Base-by-base conservation (phyloP, 2,888 invertebrate genomes). In the Ochlodes sylvanus region DNA sequence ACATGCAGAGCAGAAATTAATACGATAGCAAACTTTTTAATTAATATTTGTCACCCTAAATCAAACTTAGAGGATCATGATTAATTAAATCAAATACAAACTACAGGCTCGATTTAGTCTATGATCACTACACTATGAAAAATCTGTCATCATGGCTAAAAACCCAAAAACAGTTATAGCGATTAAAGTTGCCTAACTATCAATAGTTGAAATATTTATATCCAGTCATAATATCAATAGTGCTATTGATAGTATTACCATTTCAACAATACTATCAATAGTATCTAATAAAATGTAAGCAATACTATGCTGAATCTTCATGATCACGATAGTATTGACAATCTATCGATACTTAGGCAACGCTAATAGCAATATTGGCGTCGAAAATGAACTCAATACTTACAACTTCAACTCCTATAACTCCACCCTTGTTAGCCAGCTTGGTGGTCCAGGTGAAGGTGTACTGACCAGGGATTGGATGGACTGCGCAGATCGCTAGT, bases 401-500 rank as follows among this genome's bases (percentile, higher is more conserved):
- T 84, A 94, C 93, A 83, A 94, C 92, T 94, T 95, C 95, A 76
- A 94, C 94, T 75, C 95, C 95, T 81, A 94, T 95, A 75, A 94
- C 94, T 76, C 95, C 96, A 76, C 95, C 97, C 88, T 97, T 97
- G 92, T 98, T 98, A 79, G 98, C 97, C 90, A 98, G 94, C 90
- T 98, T 98, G 72, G 99, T 98, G 82, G 98, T 98, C 99, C 99
- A 99, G 77, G 96, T 95, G 94, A 99, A 99, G 86, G 96, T 96
- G 92, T 98, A 98, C 94, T 99, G 97, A 78, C 99, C 98, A 63
- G 99, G 99, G 81, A 99, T 97, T 69, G 99, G 99, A 94, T 99
- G 99, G 80, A 99, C 96, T 81, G 98, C 98, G 94, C 99, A 99
- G 86, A 99, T 98, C 79, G 96, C 94, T 80, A 99, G 95, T 94